phyloP scores from a whole-genome alignment of 2,888 invertebrate species.

The Ophion costatus region DNA sequence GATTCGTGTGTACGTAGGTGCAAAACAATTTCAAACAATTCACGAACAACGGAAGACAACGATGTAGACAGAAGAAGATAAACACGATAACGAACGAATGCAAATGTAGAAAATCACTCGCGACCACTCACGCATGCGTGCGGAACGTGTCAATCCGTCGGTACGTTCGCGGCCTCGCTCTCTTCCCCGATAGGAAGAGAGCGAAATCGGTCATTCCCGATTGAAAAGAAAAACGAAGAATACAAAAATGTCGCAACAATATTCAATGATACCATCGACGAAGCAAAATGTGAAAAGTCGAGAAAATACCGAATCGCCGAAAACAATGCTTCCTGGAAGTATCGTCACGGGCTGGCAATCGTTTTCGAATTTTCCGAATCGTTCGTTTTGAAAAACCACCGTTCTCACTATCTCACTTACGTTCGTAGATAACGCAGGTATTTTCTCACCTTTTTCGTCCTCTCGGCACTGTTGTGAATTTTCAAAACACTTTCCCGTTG shows the following conservation, averaged over 20 bases:
- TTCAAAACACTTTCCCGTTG: background rate
- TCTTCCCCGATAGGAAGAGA: slow-evolving; percentile 10
- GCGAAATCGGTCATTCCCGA: slow-evolving; percentile 49
- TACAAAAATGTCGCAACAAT: background rate
- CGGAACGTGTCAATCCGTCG: slow-evolving; percentile 22
- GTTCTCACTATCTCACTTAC: background rate
- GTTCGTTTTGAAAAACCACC: background rate
- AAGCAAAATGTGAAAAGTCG: slow-evolving; percentile 13
- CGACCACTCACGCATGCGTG: slow-evolving; percentile 32
- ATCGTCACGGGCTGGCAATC: background rate
- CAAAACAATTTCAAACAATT: slow-evolving; percentile 34
- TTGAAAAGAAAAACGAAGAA: background rate
- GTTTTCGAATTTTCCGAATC: background rate
- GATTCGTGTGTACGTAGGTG: slow-evolving; percentile 41
- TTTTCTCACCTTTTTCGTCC: background rate
- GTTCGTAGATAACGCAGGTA: background rate
- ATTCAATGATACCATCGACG: background rate
- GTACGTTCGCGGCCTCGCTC: slow-evolving; percentile 23
- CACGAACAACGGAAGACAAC: slow-evolving; percentile 14
- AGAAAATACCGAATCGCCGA: background rate
- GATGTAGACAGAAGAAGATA: slow-evolving; percentile 5
- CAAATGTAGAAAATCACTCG: slow-evolving; percentile 14
- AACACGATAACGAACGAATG: background rate
- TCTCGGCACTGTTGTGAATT: background rate
- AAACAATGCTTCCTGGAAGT: background rate